These are phyloP conservation scores for Xyrichtys novacula DNA, from an alignment of 2,797 vertebrate genomes.

Conservation along the genomic window DNA sequence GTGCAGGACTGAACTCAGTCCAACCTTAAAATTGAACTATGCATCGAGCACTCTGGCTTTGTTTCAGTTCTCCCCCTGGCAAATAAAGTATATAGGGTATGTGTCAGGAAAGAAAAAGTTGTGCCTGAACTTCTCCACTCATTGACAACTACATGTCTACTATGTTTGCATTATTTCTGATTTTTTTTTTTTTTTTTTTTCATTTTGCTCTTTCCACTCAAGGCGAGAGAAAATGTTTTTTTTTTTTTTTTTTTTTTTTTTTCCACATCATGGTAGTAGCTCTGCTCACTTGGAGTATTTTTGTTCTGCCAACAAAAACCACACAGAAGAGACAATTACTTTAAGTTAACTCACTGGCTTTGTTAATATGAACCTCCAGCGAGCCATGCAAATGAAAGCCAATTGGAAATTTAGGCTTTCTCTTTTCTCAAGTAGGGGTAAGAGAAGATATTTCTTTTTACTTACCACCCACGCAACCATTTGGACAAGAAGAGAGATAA, in stretches of 20 bases:
- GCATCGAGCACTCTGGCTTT: neutral
- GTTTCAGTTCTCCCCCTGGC: neutral
- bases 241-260: too few species aligned
- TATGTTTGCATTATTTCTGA: neutral
- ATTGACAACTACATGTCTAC: neutral
- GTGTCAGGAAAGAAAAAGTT: slow-evolving; percentile 2
- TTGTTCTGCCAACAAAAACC: too few species aligned
- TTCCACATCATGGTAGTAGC: neutral
- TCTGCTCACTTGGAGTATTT: neutral
- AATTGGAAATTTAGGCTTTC: slow-evolving; percentile 8
- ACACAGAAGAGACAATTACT: neutral
- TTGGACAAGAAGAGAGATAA: slow-evolving; percentile 2
- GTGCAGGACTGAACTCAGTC: neutral
- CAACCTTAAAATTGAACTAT: neutral
- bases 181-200: neutral
- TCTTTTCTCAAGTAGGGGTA: neutral
- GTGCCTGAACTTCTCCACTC: neutral
- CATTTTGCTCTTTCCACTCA: neutral
- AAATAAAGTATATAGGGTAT: neutral
- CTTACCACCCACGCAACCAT: neutral
- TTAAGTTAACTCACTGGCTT: neutral
- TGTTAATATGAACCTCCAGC: neutral
- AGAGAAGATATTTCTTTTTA: neutral
- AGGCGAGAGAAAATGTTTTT: neutral
- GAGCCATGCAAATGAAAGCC: neutral